These are phyloP conservation scores for Dicyrtoma fusca DNA, from an alignment of 2,888 invertebrate genomes.

Conservation along the genomic window DNA sequence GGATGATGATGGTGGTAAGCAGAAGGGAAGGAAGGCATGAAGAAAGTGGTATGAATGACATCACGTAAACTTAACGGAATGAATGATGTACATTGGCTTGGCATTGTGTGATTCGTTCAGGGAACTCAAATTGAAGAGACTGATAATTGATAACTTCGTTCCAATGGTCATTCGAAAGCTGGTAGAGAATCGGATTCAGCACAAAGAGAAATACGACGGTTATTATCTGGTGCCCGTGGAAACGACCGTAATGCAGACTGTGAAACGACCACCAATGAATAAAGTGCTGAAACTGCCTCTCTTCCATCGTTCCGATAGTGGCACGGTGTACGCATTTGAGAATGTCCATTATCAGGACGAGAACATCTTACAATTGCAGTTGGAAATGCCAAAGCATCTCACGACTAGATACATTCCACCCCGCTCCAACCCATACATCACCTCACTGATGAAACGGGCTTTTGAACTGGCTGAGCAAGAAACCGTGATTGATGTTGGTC, in stretches of 20 bases:
- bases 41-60: slow-evolving; percentile 23
- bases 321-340: slow-evolving; percentile 46
- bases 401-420: slow-evolving; percentile 51
- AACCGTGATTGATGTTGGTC: slow-evolving; percentile 49
- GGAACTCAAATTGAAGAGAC: slow-evolving; percentile 84
- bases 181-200: slow-evolving; percentile 48
- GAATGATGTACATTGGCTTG: slow-evolving; percentile 22
- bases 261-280: slow-evolving; percentile 50
- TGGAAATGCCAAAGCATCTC: slow-evolving; percentile 47
- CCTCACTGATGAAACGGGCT: slow-evolving; percentile 49
- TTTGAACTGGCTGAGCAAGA: slow-evolving; percentile 53
- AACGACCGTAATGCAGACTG: slow-evolving; percentile 41
- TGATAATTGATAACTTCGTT: slow-evolving; percentile 88
- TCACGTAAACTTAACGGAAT: slow-evolving; percentile 11
- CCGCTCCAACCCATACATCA: slow-evolving; percentile 51
- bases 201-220: slow-evolving; percentile 49
- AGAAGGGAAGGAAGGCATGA: not conserved
- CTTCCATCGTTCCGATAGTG: slow-evolving; percentile 47
- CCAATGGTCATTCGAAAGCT: slow-evolving; percentile 65
- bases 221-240: slow-evolving; percentile 48
- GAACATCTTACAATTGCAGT: slow-evolving; percentile 53
- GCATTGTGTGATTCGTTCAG: slow-evolving; percentile 59
- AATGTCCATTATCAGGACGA: slow-evolving; percentile 54
- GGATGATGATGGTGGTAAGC: not conserved
- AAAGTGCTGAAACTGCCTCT: slow-evolving; percentile 49